These are phyloP conservation scores for Ametastegia equiseti DNA, from an alignment of 2,888 invertebrate genomes.

Conservation along the genomic window DNA sequence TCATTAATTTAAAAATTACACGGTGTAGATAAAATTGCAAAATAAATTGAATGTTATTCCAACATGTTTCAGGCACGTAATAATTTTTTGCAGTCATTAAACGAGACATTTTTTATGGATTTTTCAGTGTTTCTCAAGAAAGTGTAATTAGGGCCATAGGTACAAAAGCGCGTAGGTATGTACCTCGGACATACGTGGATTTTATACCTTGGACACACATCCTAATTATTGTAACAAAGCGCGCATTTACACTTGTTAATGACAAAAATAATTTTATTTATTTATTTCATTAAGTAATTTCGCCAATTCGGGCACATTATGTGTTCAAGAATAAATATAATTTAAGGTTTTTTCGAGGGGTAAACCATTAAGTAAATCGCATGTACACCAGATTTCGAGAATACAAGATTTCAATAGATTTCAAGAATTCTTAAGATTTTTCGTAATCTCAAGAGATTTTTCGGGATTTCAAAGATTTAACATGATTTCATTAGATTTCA, in stretches of 20 bases:
- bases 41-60: slow-evolving; percentile 13
- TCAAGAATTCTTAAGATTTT: no score
- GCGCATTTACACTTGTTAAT: neutral
- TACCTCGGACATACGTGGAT: slow-evolving; percentile 23
- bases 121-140: neutral
- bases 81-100: neutral
- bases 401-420: no score
- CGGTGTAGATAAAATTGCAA: neutral
- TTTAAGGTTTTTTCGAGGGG: no score
- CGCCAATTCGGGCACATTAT: neutral
- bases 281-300: neutral
- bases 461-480: no score
- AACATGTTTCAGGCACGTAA: slow-evolving; percentile 5
- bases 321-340: neutral
- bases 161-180: neutral
- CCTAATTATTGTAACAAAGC: neutral
- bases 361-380: no score
- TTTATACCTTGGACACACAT: slow-evolving; percentile 33
- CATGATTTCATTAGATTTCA: no score
- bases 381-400: no score
- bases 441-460: no score
- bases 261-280: neutral
- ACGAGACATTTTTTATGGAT: neutral
- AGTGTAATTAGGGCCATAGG: slow-evolving; percentile 12
- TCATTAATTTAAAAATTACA: slow-evolving; percentile 3